Evolutionary conservation across 2,113 vertebrate species (phyloP).

Genomic region (Cranoglanis bouderius): DNA sequence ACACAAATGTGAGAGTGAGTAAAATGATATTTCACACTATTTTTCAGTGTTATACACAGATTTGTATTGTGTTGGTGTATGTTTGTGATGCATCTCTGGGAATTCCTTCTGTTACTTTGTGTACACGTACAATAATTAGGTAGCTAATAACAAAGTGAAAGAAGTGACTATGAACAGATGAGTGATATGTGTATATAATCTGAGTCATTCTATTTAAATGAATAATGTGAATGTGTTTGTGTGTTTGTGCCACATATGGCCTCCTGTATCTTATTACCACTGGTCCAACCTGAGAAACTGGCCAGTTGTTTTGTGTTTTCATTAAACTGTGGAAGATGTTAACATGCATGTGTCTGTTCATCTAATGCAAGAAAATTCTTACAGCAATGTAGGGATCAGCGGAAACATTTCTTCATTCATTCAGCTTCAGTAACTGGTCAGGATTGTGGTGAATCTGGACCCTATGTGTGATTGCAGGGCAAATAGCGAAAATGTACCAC

Average conservation of each 20-base stretch:
- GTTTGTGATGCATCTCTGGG: constrained; percentile 59
- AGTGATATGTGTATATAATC: constrained; percentile 30
- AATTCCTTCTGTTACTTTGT: constrained; percentile 58
- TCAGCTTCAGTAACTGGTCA: neutral
- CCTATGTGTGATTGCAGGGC: neutral
- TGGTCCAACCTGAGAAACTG: constrained; percentile 35
- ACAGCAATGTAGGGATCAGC: neutral
- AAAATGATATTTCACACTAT: neutral
- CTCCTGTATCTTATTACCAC: neutral
- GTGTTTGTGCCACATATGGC: constrained; percentile 34
- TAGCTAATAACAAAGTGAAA: constrained; percentile 28
- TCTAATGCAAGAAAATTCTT: neutral
- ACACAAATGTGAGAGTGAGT: neutral
- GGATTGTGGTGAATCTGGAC: neutral
- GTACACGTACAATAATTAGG: constrained; percentile 46
- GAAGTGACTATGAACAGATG: constrained; percentile 49
- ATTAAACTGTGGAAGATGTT: constrained; percentile 63
- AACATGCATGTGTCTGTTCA: constrained; percentile 48
- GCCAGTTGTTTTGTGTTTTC: constrained; percentile 48
- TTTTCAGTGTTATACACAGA: constrained; percentile 35
- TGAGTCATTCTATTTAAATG: constrained; percentile 18
- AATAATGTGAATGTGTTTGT: constrained; percentile 41
- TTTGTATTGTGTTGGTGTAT: constrained; percentile 49
- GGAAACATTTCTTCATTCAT: neutral
- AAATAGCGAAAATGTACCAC: neutral